phyloP scores from a whole-genome alignment of 1,140 invertebrate species.

The Drosophila sucinea region DNA sequence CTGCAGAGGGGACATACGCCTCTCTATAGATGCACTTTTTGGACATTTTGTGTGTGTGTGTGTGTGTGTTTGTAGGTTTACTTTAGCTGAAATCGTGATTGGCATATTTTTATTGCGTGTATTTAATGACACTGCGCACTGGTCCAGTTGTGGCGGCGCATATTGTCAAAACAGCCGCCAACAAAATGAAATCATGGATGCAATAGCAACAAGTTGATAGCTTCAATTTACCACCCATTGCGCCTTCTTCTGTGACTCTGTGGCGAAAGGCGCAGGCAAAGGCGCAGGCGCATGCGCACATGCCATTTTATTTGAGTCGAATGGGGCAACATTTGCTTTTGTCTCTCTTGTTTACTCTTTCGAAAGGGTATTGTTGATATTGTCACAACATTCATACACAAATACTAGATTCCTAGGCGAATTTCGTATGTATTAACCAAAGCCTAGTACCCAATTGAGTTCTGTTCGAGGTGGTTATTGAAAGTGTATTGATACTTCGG shows the following conservation, averaged over 20 bases:
- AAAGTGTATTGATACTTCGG: neutral
- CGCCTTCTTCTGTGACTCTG: neutral
- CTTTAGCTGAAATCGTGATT: conserved; percentile 14
- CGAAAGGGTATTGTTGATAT: no score
- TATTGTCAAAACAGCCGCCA: conserved; percentile 10
- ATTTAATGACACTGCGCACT: conserved; percentile 1
- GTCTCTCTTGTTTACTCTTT: neutral
- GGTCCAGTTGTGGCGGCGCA: neutral
- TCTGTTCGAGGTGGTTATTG: no score
- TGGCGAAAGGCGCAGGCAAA: conserved; percentile 1
- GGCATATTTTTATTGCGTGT: conserved; percentile 11
- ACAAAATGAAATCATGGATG: conserved; percentile 2
- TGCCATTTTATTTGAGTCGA: neutral
- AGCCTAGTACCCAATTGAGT: no score
- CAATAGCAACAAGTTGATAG: conserved; percentile 12
- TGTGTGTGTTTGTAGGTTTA: conserved; percentile 15
- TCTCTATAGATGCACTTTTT: neutral
- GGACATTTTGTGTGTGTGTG: conserved; percentile 14
- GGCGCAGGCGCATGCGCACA: neutral
- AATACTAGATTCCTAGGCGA: no score
- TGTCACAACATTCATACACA: no score
- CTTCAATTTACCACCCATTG: conserved; percentile 13
- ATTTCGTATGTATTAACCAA: no score
- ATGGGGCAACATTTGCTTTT: neutral
- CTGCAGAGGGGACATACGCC: no score